Conservation (phyloP, 2,113 vertebrate genomes). For the Gallinago paraguaiae region DNA sequence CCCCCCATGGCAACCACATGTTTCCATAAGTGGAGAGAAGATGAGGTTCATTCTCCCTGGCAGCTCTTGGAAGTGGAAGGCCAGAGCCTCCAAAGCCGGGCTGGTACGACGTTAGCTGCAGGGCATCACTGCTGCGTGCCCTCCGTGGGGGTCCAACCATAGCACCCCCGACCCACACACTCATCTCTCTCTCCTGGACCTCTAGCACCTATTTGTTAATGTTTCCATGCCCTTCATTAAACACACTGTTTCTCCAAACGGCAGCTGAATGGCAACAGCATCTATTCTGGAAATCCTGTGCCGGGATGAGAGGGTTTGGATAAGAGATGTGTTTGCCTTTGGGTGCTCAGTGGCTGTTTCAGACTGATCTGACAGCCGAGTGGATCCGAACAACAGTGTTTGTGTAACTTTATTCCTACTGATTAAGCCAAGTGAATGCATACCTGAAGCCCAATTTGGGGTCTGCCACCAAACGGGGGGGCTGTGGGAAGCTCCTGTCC, state of each 20-base stretch:
- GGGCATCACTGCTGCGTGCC: rapidly evolving
- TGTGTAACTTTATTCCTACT: not conserved
- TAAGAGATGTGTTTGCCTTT: not conserved
- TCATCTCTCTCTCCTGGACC: rapidly evolving
- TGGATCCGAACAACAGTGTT: not conserved
- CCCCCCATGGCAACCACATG: constrained; percentile 37
- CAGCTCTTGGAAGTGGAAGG: not conserved
- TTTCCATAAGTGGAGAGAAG: not conserved
- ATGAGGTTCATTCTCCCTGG: not conserved
- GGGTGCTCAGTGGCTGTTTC: not conserved
- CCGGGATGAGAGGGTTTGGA: not conserved
- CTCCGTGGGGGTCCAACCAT: rapidly evolving
- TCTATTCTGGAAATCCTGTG: not conserved
- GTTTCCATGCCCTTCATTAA: not conserved
- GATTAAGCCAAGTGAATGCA: not conserved
- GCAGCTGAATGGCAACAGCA: not conserved
- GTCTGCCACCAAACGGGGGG: rapidly evolving
- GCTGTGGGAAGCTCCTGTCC: not conserved
- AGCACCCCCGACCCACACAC: rapidly evolving
- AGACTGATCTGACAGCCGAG: not conserved
- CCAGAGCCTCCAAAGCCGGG: not conserved
- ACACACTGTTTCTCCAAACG: not conserved
- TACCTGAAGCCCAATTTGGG: not conserved
- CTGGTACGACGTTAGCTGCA: rapidly evolving
- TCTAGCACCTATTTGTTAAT: not conserved